A percentile compares a stretch with the other conserved stretches of the same genome.
Conservation (phyloP, 2,113 vertebrate species). For the Trematomus loennbergii region DNA sequence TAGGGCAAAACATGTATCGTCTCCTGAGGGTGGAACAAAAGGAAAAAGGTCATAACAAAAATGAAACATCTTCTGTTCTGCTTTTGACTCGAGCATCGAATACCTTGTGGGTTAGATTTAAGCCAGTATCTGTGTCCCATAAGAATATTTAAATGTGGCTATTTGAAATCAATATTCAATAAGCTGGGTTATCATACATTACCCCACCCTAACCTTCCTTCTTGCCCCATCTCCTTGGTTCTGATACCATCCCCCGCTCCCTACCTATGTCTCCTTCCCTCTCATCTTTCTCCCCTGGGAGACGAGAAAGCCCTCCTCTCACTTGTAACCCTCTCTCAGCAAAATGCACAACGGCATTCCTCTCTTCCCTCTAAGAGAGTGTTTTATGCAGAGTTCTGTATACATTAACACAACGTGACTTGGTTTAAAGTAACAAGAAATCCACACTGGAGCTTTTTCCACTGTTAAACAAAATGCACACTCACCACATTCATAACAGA, state of each 20-base stretch:
- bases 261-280: conserved; percentile 27
- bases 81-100: neutral
- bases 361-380: neutral
- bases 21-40: neutral
- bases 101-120: neutral
- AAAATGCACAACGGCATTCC: conserved; percentile 39
- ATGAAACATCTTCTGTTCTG: neutral
- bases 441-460: neutral
- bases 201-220: neutral
- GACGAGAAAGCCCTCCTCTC: conserved; percentile 48
- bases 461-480: conserved; percentile 36
- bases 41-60: neutral
- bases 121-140: neutral
- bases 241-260: conserved; percentile 39
- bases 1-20: neutral
- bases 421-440: conserved; percentile 1
- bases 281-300: conserved; percentile 55
- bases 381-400: conserved; percentile 11
- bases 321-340: neutral
- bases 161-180: neutral
- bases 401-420: conserved; percentile 19
- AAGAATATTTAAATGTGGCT: neutral
- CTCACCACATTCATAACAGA: conserved; percentile 48
- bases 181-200: conserved; percentile 1
- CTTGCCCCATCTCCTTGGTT: conserved; percentile 1